Percentiles rank a stretch among this genome's conserved stretches.
Evolutionary conservation across 2,888 invertebrate genomes (phyloP).

Genomic region (Dicycla oo): DNA sequence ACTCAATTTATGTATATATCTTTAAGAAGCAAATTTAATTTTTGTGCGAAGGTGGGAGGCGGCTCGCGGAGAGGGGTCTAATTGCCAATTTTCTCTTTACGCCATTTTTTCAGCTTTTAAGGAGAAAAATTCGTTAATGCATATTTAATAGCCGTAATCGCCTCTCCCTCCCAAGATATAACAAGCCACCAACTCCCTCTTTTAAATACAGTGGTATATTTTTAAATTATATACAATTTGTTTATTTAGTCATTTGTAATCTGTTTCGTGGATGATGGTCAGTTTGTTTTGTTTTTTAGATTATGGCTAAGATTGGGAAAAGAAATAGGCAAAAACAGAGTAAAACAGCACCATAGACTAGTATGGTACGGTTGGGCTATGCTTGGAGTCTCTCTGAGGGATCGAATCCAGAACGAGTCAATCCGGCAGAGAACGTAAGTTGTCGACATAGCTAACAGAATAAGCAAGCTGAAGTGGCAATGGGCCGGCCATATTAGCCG

Average conservation of each 20-base stretch:
- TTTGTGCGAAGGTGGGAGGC: conserved; percentile 71
- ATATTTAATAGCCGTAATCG: conserved; percentile 90
- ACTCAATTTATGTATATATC: conserved; percentile 86
- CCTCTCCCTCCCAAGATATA: conserved; percentile 80
- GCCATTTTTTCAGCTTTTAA: conserved; percentile 89
- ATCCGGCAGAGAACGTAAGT: too few species aligned
- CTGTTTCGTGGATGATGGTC: conserved; percentile 31
- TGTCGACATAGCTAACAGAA: too few species aligned
- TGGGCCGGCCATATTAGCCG: too few species aligned
- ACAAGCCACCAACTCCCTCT: conserved; percentile 71
- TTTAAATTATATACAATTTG: conserved; percentile 54
- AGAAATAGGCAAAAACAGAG: neutral
- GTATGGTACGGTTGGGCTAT: too few species aligned
- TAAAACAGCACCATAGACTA: neutral
- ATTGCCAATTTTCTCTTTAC: conserved; percentile 90
- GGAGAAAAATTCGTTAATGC: conserved; percentile 90
- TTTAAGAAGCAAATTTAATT: conserved; percentile 87
- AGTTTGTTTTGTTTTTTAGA: conserved; percentile 35
- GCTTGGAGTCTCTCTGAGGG: too few species aligned
- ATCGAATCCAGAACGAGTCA: too few species aligned
- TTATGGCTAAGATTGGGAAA: neutral
- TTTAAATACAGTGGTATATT: conserved; percentile 66
- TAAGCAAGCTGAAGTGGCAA: too few species aligned
- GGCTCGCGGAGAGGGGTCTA: conserved; percentile 72
- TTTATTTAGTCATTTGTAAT: conserved; percentile 51